Percentiles rank a stretch among this genome's conserved stretches.
Evolutionary conservation across 2,797 vertebrate species (phyloP).

Genomic region (Ataeniobius toweri): DNA sequence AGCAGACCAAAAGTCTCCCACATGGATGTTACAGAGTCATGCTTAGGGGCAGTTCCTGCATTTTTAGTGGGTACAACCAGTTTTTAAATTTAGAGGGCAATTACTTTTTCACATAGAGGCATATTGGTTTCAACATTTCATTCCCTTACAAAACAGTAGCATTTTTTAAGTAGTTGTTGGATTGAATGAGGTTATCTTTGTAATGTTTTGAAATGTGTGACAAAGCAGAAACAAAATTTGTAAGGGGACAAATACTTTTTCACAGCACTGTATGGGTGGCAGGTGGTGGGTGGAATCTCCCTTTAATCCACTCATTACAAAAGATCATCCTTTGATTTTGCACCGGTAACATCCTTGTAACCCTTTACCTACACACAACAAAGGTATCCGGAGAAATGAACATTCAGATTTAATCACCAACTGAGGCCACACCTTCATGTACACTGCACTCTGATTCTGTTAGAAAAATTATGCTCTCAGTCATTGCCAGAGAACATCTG

Average conservation of each 20-base stretch:
- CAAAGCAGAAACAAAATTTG: background rate
- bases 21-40: background rate
- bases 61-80: no score
- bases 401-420: constrained; percentile 10
- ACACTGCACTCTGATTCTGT: constrained; percentile 8
- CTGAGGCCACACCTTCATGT: background rate
- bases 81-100: background rate
- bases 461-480: constrained; percentile 17
- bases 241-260: background rate
- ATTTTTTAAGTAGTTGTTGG: background rate
- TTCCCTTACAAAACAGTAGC: background rate
- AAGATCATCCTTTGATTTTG: background rate
- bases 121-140: background rate
- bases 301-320: background rate
- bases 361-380: constrained; percentile 19
- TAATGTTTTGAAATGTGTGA: no score
- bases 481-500: background rate
- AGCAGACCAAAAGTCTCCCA: background rate
- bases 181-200: background rate
- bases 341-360: background rate
- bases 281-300: no score
- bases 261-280: background rate
- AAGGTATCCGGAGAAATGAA: constrained; percentile 24
- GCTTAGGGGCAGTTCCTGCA: background rate
- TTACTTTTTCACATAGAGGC: background rate